Evolutionary conservation across 1,140 invertebrate genomes (phyloP).

Genomic region (Colletes gigas): DNA sequence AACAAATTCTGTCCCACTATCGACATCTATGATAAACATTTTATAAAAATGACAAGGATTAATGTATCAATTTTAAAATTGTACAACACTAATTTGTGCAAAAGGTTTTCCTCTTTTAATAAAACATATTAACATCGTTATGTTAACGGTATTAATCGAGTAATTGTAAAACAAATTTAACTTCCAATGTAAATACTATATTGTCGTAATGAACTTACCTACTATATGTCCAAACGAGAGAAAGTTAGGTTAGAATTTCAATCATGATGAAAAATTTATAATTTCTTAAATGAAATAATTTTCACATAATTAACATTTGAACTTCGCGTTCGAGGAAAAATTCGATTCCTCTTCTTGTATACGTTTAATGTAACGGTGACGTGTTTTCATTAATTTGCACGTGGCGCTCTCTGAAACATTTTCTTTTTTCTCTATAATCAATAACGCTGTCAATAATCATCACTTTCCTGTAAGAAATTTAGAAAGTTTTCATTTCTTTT

Average conservation of each 20-base stretch:
- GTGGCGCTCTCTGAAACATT: conserved; percentile 45
- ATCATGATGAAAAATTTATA: neutral
- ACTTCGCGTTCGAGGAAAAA: conserved; percentile 11
- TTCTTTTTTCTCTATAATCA: conserved; percentile 2
- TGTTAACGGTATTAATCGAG: neutral
- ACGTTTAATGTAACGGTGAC: conserved; percentile 37
- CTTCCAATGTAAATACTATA: conserved; percentile 7
- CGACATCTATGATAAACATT: neutral
- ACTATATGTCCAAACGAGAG: conserved; percentile 27
- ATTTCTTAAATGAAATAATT: conserved; percentile 8
- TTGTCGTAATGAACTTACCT: conserved; percentile 44
- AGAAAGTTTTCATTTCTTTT: neutral
- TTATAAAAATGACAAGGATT: neutral
- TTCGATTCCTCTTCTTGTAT: conserved; percentile 8
- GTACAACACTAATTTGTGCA: no score
- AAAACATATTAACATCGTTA: neutral
- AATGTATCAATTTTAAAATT: neutral
- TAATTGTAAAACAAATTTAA: neutral
- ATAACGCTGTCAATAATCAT: neutral
- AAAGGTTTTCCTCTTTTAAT: neutral
- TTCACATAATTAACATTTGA: conserved; percentile 39
- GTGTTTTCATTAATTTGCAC: conserved; percentile 51
- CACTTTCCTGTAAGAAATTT: neutral
- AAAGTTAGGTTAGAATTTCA: conserved; percentile 56
- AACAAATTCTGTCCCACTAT: neutral